Percentiles rank a stretch among this genome's conserved stretches.
phyloP scores from a whole-genome alignment of 2,113 vertebrate genomes.

The Sterrhoptilus dennistouni region DNA sequence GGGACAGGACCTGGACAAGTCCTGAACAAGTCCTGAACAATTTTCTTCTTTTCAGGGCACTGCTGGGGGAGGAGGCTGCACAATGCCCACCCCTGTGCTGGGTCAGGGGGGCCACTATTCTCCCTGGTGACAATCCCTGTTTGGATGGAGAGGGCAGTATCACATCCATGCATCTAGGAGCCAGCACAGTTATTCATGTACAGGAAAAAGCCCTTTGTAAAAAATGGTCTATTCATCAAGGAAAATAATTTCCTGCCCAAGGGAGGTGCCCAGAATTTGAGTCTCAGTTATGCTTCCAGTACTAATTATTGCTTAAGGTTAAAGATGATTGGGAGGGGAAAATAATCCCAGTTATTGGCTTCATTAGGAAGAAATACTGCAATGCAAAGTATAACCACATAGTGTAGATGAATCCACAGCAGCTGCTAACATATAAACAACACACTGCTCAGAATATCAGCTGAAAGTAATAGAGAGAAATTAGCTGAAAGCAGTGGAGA shows the following conservation, averaged over 20 bases:
- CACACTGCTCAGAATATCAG: rapidly evolving
- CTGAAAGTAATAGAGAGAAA: no score
- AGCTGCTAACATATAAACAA: neutral
- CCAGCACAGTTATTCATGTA: neutral
- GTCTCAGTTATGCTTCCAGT: neutral
- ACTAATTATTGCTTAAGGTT: neutral
- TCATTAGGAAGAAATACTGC: neutral
- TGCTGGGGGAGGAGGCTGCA: neutral
- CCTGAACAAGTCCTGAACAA: neutral
- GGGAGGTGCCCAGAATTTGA: neutral
- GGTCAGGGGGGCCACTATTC: neutral
- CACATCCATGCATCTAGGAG: neutral
- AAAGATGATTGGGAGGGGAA: neutral
- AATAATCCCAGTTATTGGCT: neutral
- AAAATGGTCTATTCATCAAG: neutral
- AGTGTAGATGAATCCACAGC: rapidly evolving
- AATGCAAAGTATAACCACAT: neutral
- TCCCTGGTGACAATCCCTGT: neutral
- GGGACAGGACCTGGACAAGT: neutral
- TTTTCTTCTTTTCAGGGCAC: no score
- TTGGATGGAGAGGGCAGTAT: neutral
- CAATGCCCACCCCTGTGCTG: neutral
- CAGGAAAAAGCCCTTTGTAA: neutral
- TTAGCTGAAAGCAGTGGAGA: neutral
- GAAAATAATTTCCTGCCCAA: neutral